A percentile compares a stretch with the other conserved stretches of the same genome.
phyloP scores from a whole-genome alignment of 2,797 vertebrate species.

The Lindbergichthys nudifrons region DNA sequence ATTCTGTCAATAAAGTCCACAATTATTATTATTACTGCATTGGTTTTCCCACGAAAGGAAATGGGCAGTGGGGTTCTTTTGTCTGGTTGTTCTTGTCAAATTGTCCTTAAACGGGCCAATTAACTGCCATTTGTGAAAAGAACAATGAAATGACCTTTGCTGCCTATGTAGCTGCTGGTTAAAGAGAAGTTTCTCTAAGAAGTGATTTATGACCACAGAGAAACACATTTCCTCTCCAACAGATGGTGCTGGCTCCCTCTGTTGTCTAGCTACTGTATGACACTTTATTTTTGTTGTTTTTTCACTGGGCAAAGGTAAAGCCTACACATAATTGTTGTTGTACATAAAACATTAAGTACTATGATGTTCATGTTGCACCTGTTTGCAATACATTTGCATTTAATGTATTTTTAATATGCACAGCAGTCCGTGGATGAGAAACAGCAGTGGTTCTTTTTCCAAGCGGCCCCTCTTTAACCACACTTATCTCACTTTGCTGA shows the following conservation, averaged over 20 bases:
- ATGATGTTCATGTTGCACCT: slow-evolving; percentile 3
- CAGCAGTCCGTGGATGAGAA: neutral
- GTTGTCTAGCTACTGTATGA: slow-evolving; percentile 50
- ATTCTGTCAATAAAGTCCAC: no score
- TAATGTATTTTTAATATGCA: slow-evolving; percentile 5
- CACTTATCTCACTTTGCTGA: slow-evolving; percentile 34
- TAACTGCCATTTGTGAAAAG: neutral
- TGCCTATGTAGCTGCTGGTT: slow-evolving; percentile 1
- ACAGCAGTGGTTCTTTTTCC: neutral
- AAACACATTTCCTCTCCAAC: slow-evolving; percentile 6
- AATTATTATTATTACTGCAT: no score
- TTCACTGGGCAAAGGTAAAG: neutral
- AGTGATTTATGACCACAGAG: neutral
- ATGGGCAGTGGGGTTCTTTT: neutral
- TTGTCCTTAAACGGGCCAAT: neutral
- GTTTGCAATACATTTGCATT: neutral
- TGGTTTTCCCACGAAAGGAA: neutral
- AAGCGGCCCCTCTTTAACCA: slow-evolving; percentile 27
- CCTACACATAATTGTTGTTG: neutral
- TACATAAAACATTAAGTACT: neutral
- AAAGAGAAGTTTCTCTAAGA: slow-evolving; percentile 9
- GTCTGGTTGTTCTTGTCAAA: neutral
- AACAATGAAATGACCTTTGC: slow-evolving; percentile 17
- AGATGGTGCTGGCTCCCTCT: slow-evolving; percentile 69
- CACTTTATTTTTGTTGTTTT: neutral